phyloP scores from a whole-genome alignment of 2,797 vertebrate genomes.

The Melanotaenia pygmaea region DNA sequence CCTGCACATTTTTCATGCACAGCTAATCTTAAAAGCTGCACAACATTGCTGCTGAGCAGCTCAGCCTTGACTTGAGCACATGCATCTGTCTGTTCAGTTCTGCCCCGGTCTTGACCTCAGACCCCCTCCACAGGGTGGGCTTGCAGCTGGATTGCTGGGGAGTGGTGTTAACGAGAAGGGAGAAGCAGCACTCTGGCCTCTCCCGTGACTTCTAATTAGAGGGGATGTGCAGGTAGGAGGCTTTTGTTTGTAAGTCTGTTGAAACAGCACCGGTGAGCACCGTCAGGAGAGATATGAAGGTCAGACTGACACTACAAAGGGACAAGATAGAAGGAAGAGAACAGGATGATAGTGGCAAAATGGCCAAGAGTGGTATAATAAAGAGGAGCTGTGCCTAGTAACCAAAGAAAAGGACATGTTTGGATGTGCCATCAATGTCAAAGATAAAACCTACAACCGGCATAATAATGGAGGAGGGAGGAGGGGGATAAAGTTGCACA shows the following conservation, averaged over 20 bases:
- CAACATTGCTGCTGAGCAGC: slow-evolving; percentile 27
- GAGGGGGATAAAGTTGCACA: neutral
- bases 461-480: neutral
- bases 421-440: neutral
- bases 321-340: slow-evolving; percentile 4
- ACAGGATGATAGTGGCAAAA: slow-evolving; percentile 16
- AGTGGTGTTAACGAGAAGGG: slow-evolving; percentile 66
- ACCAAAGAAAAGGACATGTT: neutral
- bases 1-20: slow-evolving; percentile 71
- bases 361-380: slow-evolving; percentile 24
- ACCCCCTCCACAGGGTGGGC: slow-evolving; percentile 41
- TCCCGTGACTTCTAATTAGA: slow-evolving; percentile 69
- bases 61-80: slow-evolving; percentile 35
- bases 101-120: slow-evolving; percentile 71
- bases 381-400: neutral
- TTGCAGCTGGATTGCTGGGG: slow-evolving; percentile 56
- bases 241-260: slow-evolving; percentile 36
- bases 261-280: slow-evolving; percentile 32
- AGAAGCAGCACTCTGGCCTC: slow-evolving; percentile 46
- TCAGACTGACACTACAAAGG: slow-evolving; percentile 27
- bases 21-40: slow-evolving; percentile 42
- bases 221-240: slow-evolving; percentile 64
- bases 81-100: slow-evolving; percentile 44
- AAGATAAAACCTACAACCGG: slow-evolving; percentile 13
- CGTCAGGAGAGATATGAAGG: slow-evolving; percentile 32